Base-by-base conservation (phyloP, 2,888 invertebrate genomes). In the Drepana falcataria region DNA sequence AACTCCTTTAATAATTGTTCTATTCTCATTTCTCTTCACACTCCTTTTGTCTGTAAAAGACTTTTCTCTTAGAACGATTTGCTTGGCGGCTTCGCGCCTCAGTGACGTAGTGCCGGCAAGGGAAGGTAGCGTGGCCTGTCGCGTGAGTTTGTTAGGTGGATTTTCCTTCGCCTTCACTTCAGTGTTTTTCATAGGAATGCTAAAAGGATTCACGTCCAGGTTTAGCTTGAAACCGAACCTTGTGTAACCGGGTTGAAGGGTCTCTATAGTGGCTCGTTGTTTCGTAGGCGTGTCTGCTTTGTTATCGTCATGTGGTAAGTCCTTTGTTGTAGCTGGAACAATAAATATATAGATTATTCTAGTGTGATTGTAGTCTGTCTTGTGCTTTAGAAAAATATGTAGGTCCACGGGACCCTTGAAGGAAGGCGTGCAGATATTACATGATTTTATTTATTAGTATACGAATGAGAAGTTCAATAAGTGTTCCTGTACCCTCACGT, bases 1-100 rank as follows among this genome's bases (percentile, higher is more conserved):
- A 0, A 95, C 95, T 0, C 95, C 95, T 59, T 93, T 93, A 0
- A 95, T 85, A 3, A 91, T 71, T 0, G 85, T 85, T 52, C 93
- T 85, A 49, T 77, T 88, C 54, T 90, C 84, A 33, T 79, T 83
- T 54, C 91, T 81, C 34, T 65, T 79, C 1, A 62, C 59, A 21
- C 68, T 73, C 7, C 83, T 76, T 55, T 79, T 87, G 9, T 81
- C 83, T 0, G 82, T 66, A 40, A 82, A 79, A 0, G 84, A 79
- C 53, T 87, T 87, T 56, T 89, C 87, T 48, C 86, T 75, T 83
- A 86, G 81, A 0, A 86, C 75, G 0, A 76, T 64, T 41, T 81
- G 82, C 52, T 84, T 86, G 0, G 88, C 87, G 0, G 56, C 69
- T 2, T 83, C 82, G 47, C 71, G 69, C 9, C 86, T 69, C 0